Conservation (phyloP, 2,113 vertebrate genomes). For the Myotis brandtii region DNA sequence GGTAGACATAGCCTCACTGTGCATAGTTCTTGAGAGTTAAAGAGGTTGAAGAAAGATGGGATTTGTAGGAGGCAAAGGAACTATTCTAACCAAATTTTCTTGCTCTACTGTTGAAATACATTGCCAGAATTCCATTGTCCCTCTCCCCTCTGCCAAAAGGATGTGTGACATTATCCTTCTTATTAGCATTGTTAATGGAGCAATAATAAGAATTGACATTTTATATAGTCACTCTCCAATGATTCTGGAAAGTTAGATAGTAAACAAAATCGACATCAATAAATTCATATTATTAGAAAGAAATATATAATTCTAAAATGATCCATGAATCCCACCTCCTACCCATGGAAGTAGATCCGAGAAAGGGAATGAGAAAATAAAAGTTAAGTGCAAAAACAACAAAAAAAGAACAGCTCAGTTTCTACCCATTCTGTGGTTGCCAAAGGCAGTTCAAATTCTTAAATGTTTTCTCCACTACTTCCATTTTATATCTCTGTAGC, state of each 20-base stretch:
- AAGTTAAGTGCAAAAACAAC: background rate
- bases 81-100: background rate
- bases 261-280: background rate
- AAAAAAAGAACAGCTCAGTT: background rate
- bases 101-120: background rate
- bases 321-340: background rate
- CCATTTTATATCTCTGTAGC: background rate
- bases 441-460: background rate
- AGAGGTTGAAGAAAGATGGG: background rate
- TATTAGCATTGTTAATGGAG: constrained; percentile 8
- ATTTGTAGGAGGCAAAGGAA: background rate
- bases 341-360: background rate
- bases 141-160: background rate
- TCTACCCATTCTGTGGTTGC: background rate
- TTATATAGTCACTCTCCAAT: background rate
- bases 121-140: background rate
- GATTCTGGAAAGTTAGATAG: background rate
- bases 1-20: background rate
- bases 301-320: background rate
- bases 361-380: background rate
- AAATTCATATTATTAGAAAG: background rate
- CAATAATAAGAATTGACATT: constrained; percentile 32
- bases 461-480: background rate
- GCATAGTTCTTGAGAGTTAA: background rate
- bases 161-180: background rate